Evolutionary conservation across 2,113 vertebrate species (phyloP), one percentile per base, ranked within the genome.

Genomic region (Vombatus ursinus): DNA sequence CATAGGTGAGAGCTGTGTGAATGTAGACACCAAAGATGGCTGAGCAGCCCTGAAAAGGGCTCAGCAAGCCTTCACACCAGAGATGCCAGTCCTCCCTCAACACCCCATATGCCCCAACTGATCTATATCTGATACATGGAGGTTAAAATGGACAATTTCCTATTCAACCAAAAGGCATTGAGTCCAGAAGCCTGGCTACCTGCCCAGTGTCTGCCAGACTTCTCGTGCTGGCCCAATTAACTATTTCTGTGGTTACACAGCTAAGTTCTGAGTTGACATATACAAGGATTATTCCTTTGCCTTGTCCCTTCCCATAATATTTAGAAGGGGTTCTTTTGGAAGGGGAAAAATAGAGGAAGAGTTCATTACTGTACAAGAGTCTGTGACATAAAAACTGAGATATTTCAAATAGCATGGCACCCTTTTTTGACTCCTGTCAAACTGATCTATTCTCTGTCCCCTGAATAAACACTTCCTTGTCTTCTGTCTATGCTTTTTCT

Each of bases 171-270:
- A 84, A 23, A 84, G 68, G 44, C n/a, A 84, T 8, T 44, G 16
- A 84, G 11, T 37, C 48, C 90, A 94, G 44, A 0, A 16, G 50
- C 50, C 47, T 68, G 50, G 77, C 50, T 48, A 91, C 92, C 54
- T 47, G 44, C 22, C 50, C 16, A 90, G 48, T 0, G 28, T 48
- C 54, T 28, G 91, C 25, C 49, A 68, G 54, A 1, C 12, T 48
- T 77, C 25, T n/a, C 44, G 53, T 37, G 5, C 28, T 91, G 19
- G 48, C 31, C 26, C 91, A 93, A 22, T 50, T 44, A 96, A 90
- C 31, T 26, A 47, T 95, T 94, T 77, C 94, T 93, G 50, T 93
- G 84, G 47, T 89, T 16, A 31, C 25, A 94, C 49, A 94, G 37
- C 37, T 77, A 14, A 77, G 37, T 77, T n/a, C 61, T n/a, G 14